Base-by-base conservation (phyloP, 2,888 invertebrate genomes). In the Ferdinandea cuprea region DNA sequence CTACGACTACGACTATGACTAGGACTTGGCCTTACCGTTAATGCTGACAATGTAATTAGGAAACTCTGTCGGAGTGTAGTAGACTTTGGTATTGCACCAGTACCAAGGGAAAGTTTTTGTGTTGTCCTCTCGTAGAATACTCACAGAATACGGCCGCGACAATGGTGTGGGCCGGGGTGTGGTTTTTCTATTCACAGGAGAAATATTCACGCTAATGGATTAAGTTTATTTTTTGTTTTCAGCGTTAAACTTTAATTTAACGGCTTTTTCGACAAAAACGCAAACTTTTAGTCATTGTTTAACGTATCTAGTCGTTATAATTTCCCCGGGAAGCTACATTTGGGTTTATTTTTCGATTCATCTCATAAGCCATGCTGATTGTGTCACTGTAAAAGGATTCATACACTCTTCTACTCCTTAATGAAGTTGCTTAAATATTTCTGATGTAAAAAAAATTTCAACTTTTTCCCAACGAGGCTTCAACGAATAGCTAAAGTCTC, bases 11-110 rank as follows among this genome's bases (percentile, higher is more conserved):
- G 40, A 25, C 17, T 7, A 42, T n/a, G 42, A 66, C 65, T 28
- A 48, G 58, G 19, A 65, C 68, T 52, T 58, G 61, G 32, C 15
- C 44, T 40, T 52, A 58, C 59, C 65, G 77, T 78, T 77, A 78
- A 73, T 78, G 66, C 63, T 78, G 83, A 68, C 78, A 83, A 83
- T 78, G 68, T 83, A 83, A 83, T 83, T 83, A 83, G 83, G 72
- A 83, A 83, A 83, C 69, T 81, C 72, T 66, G 46, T 61, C 28
- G 13, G 46, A 61, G 48, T 40, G 32, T 63, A 35, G 32, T 63
- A 35, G 59, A 40, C n/a, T 21, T 37, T 48, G 28, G 9, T 42
- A n/a, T 30, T 50, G 61, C 54, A 37, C 32, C 63, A 58, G 37
- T 81, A 76, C 71, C 17, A 44, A 76, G 63, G 77, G 48, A 68